Evolutionary conservation across 2,797 vertebrate genomes (phyloP), one percentile per base, ranked within the genome.

Genomic region (Anableps anableps): DNA sequence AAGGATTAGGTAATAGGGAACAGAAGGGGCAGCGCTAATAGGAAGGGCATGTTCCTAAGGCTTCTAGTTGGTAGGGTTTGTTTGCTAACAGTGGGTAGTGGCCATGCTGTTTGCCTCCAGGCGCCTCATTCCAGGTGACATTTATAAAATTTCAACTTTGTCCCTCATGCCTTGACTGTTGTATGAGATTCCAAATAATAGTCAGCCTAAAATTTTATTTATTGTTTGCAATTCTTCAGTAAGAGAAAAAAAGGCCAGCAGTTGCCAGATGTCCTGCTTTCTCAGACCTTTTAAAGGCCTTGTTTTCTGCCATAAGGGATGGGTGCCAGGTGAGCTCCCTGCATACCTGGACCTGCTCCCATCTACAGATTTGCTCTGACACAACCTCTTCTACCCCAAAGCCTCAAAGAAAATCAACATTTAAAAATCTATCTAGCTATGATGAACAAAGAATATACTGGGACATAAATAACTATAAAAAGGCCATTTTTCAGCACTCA

Each of bases 341-440:
- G 85, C 85, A 94, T 92, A 94, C 87, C 91, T 94, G 85, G 26
- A 78, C 58, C 74, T 80, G 81, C 78, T 92, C 76, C 80, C 55
- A 84, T 84, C 80, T 85, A 82, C 78, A 83, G 72, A 88, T 53
- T 85, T 43, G 5, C 71, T 81, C 82, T 85, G 85, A 87, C 72
- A 77, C 77, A 85, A 93, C 86, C 86, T 86, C 85, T 75, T 77
- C 81, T 84, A 88, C 89, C 85, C 89, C 79, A 83, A 89, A 91
- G 93, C 89, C 92, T 94, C 91, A 94, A 93, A 94, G 91, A 83
- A 68, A 84, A 26, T 21, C 9, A 21, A 93, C 86, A 0, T 5
- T n/a, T 47, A 68, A 58, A 87, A 84, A 76, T 47, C 66, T 17
- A 81, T 72, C 75, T 79, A 89, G 77, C 76, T 77, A 10, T 86